Percentiles rank a stretch among this genome's conserved stretches.
Conservation (phyloP, 1,140 invertebrate genomes). For the Papilio glaucus region DNA sequence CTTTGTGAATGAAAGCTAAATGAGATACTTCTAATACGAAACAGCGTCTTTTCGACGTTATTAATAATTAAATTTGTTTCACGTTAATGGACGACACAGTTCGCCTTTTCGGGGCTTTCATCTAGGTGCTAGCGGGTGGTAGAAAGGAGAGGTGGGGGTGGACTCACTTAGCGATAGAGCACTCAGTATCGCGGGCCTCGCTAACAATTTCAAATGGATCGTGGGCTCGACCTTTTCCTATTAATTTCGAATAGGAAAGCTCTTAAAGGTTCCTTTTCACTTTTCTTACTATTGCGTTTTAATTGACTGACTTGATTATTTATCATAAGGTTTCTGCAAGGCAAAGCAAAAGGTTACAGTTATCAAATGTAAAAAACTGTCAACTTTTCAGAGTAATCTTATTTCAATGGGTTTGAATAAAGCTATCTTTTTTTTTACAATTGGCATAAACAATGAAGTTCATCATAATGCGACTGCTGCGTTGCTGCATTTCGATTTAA, state of each 20-base stretch:
- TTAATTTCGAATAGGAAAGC: slow-evolving; percentile 6
- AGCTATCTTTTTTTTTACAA: background rate
- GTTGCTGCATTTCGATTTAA: slow-evolving; percentile 8
- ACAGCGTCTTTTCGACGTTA: background rate
- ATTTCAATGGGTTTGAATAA: background rate
- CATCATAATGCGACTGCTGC: background rate
- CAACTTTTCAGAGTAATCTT: background rate
- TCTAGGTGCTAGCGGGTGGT: background rate
- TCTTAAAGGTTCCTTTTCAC: background rate
- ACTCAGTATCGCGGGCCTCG: background rate
- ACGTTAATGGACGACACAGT: slow-evolving; percentile 19
- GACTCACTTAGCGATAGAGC: slow-evolving; percentile 15
- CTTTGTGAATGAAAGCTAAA: background rate
- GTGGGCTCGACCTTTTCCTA: background rate
- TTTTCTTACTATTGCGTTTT: background rate
- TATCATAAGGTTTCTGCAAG: too few species aligned
- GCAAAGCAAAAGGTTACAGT: too few species aligned
- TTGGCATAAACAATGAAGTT: background rate
- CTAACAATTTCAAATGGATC: slow-evolving; percentile 9
- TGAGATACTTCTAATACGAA: background rate
- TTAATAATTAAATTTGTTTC: slow-evolving; percentile 12
- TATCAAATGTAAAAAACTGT: too few species aligned
- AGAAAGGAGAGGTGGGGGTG: background rate
- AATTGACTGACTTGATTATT: background rate
- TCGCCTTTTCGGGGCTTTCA: slow-evolving; percentile 15